phyloP scores from a whole-genome alignment of 2,888 invertebrate genomes.

The Drosophila austrosaltans region DNA sequence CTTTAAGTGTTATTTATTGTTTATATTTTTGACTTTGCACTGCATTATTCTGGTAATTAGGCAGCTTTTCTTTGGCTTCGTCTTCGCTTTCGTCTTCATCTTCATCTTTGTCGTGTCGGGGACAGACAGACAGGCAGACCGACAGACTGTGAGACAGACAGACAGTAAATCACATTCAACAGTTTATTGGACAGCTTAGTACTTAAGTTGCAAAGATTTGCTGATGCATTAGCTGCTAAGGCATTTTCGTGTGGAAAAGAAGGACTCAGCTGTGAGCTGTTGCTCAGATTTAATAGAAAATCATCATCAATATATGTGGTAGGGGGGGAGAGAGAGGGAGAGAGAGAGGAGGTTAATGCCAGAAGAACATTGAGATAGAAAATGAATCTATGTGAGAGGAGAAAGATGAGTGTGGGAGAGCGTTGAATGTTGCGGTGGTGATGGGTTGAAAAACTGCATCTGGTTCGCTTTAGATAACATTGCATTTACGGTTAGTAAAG shows the following conservation, averaged over 20 bases:
- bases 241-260: slow-evolving; percentile 24
- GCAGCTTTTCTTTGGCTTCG: slow-evolving; percentile 59
- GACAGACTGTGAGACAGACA: not conserved
- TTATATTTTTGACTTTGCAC: slow-evolving; percentile 77
- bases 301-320: not conserved
- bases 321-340: not conserved
- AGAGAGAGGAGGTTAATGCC: not conserved
- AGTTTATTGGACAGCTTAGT: slow-evolving; percentile 63
- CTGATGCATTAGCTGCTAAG: slow-evolving; percentile 48
- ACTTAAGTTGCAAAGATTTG: slow-evolving; percentile 38
- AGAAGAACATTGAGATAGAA: not conserved
- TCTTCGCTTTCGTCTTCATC: not conserved
- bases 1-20: slow-evolving; percentile 76
- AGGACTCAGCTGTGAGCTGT: slow-evolving; percentile 7
- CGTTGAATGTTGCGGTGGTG: not conserved
- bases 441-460: slow-evolving; percentile 28
- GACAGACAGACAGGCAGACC: too few relatives aligned
- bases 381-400: not conserved
- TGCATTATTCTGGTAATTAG: slow-evolving; percentile 70
- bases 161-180: slow-evolving; percentile 69
- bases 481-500: slow-evolving; percentile 51
- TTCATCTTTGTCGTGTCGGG: not conserved
- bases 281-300: slow-evolving; percentile 19
- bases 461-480: slow-evolving; percentile 42
- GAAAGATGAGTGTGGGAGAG: not conserved